A percentile compares a stretch with the other conserved stretches of the same genome.
Conservation (phyloP, 1,140 invertebrate species). For the Phymastichus coffea region DNA sequence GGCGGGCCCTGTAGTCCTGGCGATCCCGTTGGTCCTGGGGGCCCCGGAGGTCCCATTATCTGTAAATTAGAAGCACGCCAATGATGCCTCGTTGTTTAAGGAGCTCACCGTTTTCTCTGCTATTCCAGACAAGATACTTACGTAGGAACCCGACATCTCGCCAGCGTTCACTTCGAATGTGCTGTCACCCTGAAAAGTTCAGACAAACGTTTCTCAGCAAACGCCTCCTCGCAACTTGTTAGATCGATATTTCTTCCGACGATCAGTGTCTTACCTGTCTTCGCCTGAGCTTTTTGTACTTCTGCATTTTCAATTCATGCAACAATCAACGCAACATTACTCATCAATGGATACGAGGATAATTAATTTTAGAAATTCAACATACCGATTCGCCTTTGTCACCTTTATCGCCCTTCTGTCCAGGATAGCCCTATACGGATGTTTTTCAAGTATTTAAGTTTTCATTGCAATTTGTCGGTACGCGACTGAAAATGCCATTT, state of each 20-base stretch:
- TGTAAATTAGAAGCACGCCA: too few relatives aligned
- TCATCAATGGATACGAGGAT: background rate
- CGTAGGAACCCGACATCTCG: slow-evolving; percentile 57
- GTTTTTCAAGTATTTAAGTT: too few relatives aligned
- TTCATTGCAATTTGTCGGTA: too few relatives aligned
- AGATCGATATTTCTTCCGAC: too few relatives aligned
- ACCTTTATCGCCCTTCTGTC: slow-evolving; percentile 84
- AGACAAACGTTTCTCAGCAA: too few relatives aligned
- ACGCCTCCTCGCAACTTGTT: too few relatives aligned
- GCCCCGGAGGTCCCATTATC: slow-evolving; percentile 79
- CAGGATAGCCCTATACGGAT: slow-evolving; percentile 80
- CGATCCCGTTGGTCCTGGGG: slow-evolving; percentile 74
- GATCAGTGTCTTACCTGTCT: slow-evolving; percentile 81
- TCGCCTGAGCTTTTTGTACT: slow-evolving; percentile 88
- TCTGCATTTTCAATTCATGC: slow-evolving; percentile 60
- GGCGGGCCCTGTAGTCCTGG: slow-evolving; percentile 78
- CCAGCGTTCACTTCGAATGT: slow-evolving; percentile 72
- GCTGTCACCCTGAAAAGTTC: slow-evolving; percentile 69
- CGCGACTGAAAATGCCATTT: too few relatives aligned
- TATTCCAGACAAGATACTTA: too few relatives aligned
- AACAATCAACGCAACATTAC: slow-evolving; percentile 36
- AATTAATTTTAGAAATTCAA: slow-evolving; percentile 33
- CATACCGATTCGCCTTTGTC: slow-evolving; percentile 91
- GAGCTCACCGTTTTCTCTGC: too few relatives aligned
- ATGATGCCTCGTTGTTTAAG: too few relatives aligned